phyloP scores from a whole-genome alignment of 2,113 vertebrate species.

The Vombatus ursinus region DNA sequence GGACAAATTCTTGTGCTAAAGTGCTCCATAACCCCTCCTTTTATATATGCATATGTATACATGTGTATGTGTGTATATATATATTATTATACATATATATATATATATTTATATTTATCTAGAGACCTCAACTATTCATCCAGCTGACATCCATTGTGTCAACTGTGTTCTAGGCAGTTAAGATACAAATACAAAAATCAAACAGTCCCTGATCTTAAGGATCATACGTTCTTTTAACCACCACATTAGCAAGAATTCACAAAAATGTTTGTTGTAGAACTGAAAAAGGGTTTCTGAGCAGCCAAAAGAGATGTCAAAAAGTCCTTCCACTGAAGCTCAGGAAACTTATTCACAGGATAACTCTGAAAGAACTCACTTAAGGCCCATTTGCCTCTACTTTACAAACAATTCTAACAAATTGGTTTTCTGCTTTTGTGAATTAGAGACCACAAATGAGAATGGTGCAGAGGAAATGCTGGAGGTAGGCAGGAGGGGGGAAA shows the following conservation, averaged over 20 bases:
- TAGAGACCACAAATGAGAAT: background rate
- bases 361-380: background rate
- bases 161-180: no score
- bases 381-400: background rate
- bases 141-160: background rate
- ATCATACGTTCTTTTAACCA: background rate
- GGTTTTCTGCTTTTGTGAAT: background rate
- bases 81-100: no score
- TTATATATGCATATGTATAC: background rate
- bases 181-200: background rate
- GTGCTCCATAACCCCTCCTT: background rate
- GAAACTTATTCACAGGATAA: background rate
- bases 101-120: background rate
- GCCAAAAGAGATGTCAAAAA: slow-evolving; percentile 1
- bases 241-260: background rate
- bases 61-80: no score
- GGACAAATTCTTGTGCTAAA: background rate
- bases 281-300: background rate
- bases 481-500: no score
- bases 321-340: background rate
- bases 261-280: background rate
- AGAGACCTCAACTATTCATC: background rate
- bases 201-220: background rate
- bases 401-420: background rate
- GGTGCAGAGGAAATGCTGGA: background rate